Conservation (phyloP, 2,797 vertebrate species). For the Clarias laeviceps region DNA sequence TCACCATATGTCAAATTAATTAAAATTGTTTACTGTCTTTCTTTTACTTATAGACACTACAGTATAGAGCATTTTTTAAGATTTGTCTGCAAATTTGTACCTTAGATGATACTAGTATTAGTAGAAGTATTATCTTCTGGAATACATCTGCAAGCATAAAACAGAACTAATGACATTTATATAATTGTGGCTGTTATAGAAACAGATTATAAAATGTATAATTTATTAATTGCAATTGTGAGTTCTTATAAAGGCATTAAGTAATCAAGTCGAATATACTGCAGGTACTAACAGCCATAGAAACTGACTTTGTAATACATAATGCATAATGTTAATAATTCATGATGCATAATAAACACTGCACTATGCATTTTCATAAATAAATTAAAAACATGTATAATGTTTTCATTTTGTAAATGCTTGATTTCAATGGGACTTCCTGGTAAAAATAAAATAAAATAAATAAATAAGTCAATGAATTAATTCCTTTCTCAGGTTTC, state of each 20-base stretch:
- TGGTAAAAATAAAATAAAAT: too few relatives aligned
- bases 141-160: not conserved
- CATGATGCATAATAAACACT: not conserved
- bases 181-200: not conserved
- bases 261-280: not conserved
- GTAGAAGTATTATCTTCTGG: too few relatives aligned
- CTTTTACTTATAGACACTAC: not conserved
- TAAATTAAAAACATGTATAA: not conserved
- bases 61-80: not conserved
- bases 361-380: not conserved
- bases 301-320: not conserved
- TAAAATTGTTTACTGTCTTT: not conserved
- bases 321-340: not conserved
- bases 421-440: too few relatives aligned
- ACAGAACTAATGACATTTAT: not conserved
- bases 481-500: too few relatives aligned
- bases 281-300: not conserved
- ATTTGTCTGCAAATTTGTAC: not conserved
- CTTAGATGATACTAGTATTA: not conserved
- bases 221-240: not conserved
- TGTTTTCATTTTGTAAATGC: not conserved
- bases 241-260: not conserved
- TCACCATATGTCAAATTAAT: not conserved
- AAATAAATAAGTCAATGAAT: too few relatives aligned
- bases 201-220: not conserved